Evolutionary conservation across 2,888 invertebrate genomes (phyloP), one percentile per base, ranked within the genome.

Genomic region (Flexamia atlantica): DNA sequence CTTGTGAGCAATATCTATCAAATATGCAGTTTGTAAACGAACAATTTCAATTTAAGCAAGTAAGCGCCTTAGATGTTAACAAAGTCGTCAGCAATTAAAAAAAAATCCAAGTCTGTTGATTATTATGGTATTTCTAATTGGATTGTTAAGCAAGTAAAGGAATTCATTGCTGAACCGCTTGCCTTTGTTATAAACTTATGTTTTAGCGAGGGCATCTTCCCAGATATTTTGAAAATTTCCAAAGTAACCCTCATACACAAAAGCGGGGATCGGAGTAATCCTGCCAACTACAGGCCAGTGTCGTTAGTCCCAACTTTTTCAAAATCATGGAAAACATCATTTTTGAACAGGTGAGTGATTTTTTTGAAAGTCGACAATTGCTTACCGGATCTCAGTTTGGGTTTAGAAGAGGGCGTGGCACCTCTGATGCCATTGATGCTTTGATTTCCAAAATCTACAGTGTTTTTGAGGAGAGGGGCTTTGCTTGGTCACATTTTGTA

Each of bases 231-330:
- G 23, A 72, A 72, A 72, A 40, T 72, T n/a, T 72, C 42, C 3
- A 42, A 72, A 40, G 23, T 72, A 2, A 40, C 72, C 1, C 72
- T 23, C 3, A 72, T 72, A 5, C 17, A 28, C 23, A 72, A 70
- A n/a, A 70, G 36, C 7, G 72, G 72, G 14, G 42, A 72, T 42
- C 40, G 42, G 72, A 10, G 10, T 40, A 20, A 72, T 42, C 40
- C 72, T 4, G 40, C 72, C n/a, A 72, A 72, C 14, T 72, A 72
- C 28, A 72, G 72, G 23, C 72, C 72, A n/a, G 72, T 72, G 7
- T 72, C 72, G 4, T 14, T 32, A 7, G 72, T 72, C 0, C 72
- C 72, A 23, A 72, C 23, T 1, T 36, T 40, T 40, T 72, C 72
- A 7, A n/a, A 72, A 36, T 72, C 23, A 20, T 72, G 20, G 72